Evolutionary conservation across 1,140 invertebrate species (phyloP).

Genomic region (Augochlora pura): DNA sequence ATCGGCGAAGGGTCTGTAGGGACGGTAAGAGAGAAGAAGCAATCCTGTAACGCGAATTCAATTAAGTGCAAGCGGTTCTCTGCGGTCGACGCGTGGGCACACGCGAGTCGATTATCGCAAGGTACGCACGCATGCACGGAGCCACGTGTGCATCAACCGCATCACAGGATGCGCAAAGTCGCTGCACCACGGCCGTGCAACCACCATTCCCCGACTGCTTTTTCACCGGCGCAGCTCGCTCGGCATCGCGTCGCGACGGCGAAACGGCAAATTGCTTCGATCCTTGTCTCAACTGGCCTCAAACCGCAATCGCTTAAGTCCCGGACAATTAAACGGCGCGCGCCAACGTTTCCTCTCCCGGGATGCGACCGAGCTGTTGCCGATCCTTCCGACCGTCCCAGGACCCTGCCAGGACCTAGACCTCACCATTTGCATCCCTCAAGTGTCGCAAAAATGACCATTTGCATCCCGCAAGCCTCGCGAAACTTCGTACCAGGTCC

Average conservation of each 20-base stretch:
- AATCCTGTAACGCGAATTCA: constrained; percentile 60
- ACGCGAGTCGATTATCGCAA: constrained; percentile 30
- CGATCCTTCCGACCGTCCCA: not conserved
- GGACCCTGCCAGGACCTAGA: too few species aligned
- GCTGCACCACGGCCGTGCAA: not conserved
- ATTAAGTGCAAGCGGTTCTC: constrained; percentile 64
- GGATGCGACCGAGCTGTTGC: not conserved
- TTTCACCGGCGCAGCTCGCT: not conserved
- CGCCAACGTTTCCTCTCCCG: constrained; percentile 31
- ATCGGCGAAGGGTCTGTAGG: not conserved
- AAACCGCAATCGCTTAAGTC: constrained; percentile 66
- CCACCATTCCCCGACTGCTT: constrained; percentile 10
- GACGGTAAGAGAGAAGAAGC: not conserved
- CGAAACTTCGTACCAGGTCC: too few species aligned
- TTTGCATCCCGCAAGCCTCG: too few species aligned
- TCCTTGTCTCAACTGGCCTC: constrained; percentile 65
- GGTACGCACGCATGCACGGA: constrained; percentile 29
- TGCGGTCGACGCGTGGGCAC: constrained; percentile 67
- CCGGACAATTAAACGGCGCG: constrained; percentile 65
- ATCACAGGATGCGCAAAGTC: constrained; percentile 24
- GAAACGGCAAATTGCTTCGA: constrained; percentile 67
- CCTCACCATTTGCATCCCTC: too few species aligned
- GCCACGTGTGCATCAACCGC: constrained; percentile 16
- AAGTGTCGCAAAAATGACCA: too few species aligned
- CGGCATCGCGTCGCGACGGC: constrained; percentile 23